Conservation (phyloP, 1,140 invertebrate genomes). For the Drosophila asahinai region DNA sequence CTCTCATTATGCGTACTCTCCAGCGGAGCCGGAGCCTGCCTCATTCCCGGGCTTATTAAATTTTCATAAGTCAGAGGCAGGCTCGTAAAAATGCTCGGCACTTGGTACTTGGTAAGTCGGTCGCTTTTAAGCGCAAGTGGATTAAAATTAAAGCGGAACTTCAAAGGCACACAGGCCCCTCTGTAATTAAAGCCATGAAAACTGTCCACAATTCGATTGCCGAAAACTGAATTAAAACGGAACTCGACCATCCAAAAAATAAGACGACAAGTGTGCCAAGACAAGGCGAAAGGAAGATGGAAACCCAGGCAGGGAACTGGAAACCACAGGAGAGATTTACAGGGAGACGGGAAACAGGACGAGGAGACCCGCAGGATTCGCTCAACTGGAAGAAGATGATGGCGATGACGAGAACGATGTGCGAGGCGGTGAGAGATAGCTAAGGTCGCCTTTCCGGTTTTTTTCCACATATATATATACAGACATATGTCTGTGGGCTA, state of each 20-base stretch:
- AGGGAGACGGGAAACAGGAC: background rate
- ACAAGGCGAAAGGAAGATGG: constrained; percentile 40
- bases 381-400: constrained; percentile 77
- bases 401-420: constrained; percentile 51
- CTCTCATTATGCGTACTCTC: constrained; percentile 42
- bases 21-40: background rate
- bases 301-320: constrained; percentile 29
- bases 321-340: constrained; percentile 54
- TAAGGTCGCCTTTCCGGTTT: constrained; percentile 52
- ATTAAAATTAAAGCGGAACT: constrained; percentile 74
- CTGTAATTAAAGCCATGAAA: constrained; percentile 71
- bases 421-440: constrained; percentile 48
- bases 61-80: constrained; percentile 65
- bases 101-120: constrained; percentile 30
- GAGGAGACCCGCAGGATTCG: constrained; percentile 56
- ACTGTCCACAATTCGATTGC: constrained; percentile 76
- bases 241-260: constrained; percentile 32
- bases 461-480: background rate
- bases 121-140: constrained; percentile 66
- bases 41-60: constrained; percentile 65
- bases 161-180: constrained; percentile 41
- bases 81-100: constrained; percentile 59
- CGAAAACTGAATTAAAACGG: constrained; percentile 68
- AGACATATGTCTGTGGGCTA: constrained; percentile 8
- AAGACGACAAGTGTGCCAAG: constrained; percentile 18